Base-by-base conservation (phyloP, 2,113 vertebrate genomes). In the Epinephelus fuscoguttatus region DNA sequence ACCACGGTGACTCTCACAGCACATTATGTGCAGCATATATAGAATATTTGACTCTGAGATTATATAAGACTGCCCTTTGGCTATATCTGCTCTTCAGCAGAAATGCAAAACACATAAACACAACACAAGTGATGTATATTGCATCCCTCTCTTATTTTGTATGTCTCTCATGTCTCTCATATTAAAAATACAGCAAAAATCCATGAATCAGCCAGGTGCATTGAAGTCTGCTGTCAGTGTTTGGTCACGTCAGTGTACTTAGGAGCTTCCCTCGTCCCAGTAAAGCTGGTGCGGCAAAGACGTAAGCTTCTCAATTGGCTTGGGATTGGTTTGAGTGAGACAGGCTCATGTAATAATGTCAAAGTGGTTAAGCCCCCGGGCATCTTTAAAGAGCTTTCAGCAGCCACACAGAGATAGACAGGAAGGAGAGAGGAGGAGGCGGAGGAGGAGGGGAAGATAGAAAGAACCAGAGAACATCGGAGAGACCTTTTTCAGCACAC, bases 311-410 rank as follows among this genome's bases (percentile, higher is more conserved):
- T 92, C 90, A 91, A 93, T 92, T 94, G 92, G 88, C 92, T 94
- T 86, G 84, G 90, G 94, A 93, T 91, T 88, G 91, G 85, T 93
- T 91, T 94, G 91, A 93, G 88, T 92, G 89, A 88, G 91, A 92
- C 92, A 91, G 85, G 88, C 90, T 88, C 78, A 78, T 95, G 92
- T 91, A 93, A 94, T 94, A 91, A 94, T 91, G 92, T 94, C 91
- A 92, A 89, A 93, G 91, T 94, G 90, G 90, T 92, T 94, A 93
- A 94, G 90, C 89, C 91, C 77, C 66, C 7, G 73, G 90, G 91
- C 90, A 78, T 90, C 92, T 93, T 94, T 95, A 94, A 92, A 94
- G 92, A 91, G 91, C 91, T 94, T 92, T 93, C 88, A 89, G 84
- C 89, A 84, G 87, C 81, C 82, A 71, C 80, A 47, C 67, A 66